A percentile compares a stretch with the other conserved stretches of the same genome.
These are phyloP conservation scores for Struthidea cinerea DNA, from an alignment of 2,113 vertebrate genomes.

Conservation along the genomic window DNA sequence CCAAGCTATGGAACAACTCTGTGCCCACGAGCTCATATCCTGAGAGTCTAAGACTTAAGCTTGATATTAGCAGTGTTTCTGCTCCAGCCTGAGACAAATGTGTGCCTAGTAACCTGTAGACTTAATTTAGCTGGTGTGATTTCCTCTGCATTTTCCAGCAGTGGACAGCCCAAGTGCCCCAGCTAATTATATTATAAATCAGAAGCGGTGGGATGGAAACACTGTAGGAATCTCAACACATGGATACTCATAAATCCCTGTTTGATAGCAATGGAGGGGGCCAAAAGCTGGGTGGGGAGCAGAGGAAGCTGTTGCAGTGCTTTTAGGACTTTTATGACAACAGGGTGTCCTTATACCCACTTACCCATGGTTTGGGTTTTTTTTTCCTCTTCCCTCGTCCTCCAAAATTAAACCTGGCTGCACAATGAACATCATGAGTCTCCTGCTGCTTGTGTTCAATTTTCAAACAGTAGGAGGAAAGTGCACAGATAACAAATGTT, in stretches of 20 bases:
- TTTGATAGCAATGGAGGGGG: slow-evolving; percentile 3
- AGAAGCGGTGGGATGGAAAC: slow-evolving; percentile 37
- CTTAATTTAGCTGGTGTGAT: slow-evolving; percentile 52
- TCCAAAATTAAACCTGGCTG: slow-evolving; percentile 68
- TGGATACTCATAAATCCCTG: slow-evolving; percentile 33
- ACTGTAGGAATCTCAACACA: slow-evolving; percentile 28
- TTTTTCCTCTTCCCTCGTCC: not conserved
- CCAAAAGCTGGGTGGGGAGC: not conserved
- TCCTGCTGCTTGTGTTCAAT: slow-evolving; percentile 64
- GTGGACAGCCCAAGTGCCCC: slow-evolving; percentile 47
- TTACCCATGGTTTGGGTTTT: not conserved
- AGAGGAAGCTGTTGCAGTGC: not conserved
- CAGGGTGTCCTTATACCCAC: slow-evolving; percentile 31
- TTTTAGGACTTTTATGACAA: slow-evolving; percentile 54
- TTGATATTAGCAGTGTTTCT: not conserved
- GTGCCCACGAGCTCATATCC: not conserved
- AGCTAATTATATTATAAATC: slow-evolving; percentile 61
- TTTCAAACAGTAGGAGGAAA: slow-evolving; percentile 70
- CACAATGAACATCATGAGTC: slow-evolving; percentile 57
- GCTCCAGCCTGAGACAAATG: not conserved
- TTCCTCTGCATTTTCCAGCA: slow-evolving; percentile 47
- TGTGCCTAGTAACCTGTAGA: slow-evolving; percentile 38
- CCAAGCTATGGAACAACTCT: not conserved
- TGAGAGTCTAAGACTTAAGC: not conserved
- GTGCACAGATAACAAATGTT: slow-evolving; percentile 64